Percentiles rank a stretch among this genome's conserved stretches.
Conservation (phyloP, 2,797 vertebrate species). For the Podarcis siculus region DNA sequence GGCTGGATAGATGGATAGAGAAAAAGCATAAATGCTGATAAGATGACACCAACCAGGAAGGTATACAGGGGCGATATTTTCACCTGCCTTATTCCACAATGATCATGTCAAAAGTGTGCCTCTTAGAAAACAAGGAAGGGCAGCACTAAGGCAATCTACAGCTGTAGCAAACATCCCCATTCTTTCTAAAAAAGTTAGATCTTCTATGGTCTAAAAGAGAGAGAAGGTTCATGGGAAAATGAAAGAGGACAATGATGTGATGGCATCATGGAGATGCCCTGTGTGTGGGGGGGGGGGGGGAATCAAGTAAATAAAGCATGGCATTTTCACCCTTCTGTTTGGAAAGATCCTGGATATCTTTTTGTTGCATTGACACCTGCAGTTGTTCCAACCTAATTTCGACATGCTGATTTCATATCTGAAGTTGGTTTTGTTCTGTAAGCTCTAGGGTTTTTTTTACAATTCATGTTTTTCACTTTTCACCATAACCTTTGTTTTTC, state of each 20-base stretch:
- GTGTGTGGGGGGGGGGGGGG: too few relatives aligned
- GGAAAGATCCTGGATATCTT: not conserved
- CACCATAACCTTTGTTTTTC: too few relatives aligned
- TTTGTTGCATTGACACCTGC: too few relatives aligned
- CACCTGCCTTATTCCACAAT: not conserved
- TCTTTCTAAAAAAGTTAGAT: not conserved
- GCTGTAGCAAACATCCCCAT: not conserved
- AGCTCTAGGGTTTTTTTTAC: too few relatives aligned
- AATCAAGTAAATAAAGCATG: too few relatives aligned
- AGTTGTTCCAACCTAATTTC: too few relatives aligned
- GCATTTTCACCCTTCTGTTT: too few relatives aligned
- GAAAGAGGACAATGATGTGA: not conserved
- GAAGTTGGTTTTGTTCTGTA: too few relatives aligned
- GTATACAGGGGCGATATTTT: not conserved
- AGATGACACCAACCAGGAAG: not conserved
- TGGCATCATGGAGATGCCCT: not conserved
- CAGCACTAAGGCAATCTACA: not conserved
- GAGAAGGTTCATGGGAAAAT: not conserved
- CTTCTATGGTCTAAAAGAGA: not conserved
- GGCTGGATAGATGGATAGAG: not conserved
- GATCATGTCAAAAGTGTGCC: not conserved
- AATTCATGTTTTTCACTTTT: too few relatives aligned
- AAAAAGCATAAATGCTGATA: not conserved
- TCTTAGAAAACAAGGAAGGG: too few relatives aligned
- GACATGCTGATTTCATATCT: too few relatives aligned